Conservation (phyloP, 2,113 vertebrate species). For the Charina bottae region DNA sequence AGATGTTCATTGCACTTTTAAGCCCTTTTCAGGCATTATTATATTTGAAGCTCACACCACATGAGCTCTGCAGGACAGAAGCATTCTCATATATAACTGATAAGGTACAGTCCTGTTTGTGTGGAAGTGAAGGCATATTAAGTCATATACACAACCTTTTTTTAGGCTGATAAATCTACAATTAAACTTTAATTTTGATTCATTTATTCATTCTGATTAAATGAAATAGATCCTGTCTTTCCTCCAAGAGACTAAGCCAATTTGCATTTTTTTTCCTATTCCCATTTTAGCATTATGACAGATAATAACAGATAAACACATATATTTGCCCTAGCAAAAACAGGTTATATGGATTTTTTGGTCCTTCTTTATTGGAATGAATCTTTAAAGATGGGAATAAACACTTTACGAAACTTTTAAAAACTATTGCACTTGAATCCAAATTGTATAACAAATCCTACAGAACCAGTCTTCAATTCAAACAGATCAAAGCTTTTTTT, state of each 20-base stretch:
- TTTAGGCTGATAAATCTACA: too few species aligned
- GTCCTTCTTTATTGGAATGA: slow-evolving; percentile 38
- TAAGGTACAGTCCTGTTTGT: not conserved
- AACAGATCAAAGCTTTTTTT: slow-evolving; percentile 50
- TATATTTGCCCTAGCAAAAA: not conserved
- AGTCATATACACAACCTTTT: not conserved
- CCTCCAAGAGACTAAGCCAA: not conserved
- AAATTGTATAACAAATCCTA: slow-evolving; percentile 40
- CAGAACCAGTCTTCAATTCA: slow-evolving; percentile 37
- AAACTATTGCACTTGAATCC: slow-evolving; percentile 21
- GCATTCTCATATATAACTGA: not conserved
- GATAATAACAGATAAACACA: not conserved
- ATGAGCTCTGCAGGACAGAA: not conserved
- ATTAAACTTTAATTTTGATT: too few species aligned
- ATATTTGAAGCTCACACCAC: not conserved
- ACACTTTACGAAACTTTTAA: slow-evolving; percentile 35
- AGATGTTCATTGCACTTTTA: not conserved
- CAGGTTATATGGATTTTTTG: slow-evolving; percentile 10
- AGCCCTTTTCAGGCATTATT: too few species aligned
- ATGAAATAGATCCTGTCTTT: not conserved
- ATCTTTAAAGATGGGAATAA: slow-evolving; percentile 11
- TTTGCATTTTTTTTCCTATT: too few species aligned
- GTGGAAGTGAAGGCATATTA: slow-evolving; percentile 3
- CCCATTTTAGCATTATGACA: not conserved
- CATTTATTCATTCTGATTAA: too few species aligned